A percentile compares a stretch with the other conserved stretches of the same genome.
phyloP scores from a whole-genome alignment of 2,888 invertebrate genomes.

The Nymphalis c-album region DNA sequence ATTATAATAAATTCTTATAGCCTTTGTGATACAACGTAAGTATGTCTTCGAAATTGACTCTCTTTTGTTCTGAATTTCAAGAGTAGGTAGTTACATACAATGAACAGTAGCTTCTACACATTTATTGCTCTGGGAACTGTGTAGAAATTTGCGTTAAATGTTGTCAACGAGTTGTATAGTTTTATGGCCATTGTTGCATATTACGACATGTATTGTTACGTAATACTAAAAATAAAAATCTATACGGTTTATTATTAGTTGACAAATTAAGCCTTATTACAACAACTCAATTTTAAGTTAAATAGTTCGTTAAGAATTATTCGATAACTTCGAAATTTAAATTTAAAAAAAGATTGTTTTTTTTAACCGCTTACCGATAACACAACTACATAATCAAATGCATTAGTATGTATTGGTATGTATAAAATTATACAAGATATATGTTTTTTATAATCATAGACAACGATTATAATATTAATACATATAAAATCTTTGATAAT shows the following conservation, averaged over 20 bases:
- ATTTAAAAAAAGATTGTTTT: too few species aligned
- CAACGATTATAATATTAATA: conserved; percentile 6
- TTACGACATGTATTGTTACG: background rate
- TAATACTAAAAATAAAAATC: background rate
- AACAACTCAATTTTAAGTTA: background rate
- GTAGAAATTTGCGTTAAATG: conserved; percentile 19
- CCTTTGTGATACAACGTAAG: conserved; percentile 48
- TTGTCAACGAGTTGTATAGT: background rate
- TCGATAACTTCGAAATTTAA: too few species aligned
- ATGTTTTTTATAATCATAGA: too few species aligned
- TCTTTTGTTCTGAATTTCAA: conserved; percentile 36
- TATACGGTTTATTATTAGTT: too few species aligned
- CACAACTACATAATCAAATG: too few species aligned
- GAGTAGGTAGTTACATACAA: conserved; percentile 18
- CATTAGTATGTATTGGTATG: background rate
- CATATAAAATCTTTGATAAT: conserved; percentile 12
- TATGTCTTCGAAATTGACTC: conserved; percentile 49
- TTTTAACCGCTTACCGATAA: too few species aligned
- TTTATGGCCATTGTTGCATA: conserved; percentile 4
- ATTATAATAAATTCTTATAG: conserved; percentile 61
- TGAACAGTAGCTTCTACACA: conserved; percentile 27
- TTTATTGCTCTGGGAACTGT: conserved; percentile 21
- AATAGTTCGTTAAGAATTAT: background rate
- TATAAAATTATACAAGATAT: background rate
- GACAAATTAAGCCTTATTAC: too few species aligned